Base-by-base conservation (phyloP, 2,888 invertebrate species). In the Catocala nupta region DNA sequence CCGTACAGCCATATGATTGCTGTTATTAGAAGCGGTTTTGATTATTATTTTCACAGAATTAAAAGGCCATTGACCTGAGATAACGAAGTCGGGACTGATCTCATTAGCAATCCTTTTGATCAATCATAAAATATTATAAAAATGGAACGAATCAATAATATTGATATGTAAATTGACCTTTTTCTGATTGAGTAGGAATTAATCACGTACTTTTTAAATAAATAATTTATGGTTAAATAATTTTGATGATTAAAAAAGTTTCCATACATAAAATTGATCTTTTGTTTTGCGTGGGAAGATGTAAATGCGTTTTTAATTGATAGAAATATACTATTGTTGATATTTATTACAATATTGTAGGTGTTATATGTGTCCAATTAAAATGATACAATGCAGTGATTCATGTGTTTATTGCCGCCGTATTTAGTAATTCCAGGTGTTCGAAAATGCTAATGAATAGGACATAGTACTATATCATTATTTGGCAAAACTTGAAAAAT, bases 301-400 rank as follows among this genome's bases (percentile, higher is more conserved):
- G n/a, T 50, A 34, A 34, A 50, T 50, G 34, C 49, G 49, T 25
- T 50, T 50, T 34, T 50, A 50, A 48, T 48, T 16, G 8, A 50
- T 50, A 34, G 34, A n/a, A 25, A 34, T 34, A 45, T 34, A 45
- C 12, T 12, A 9, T 7, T 1, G 13, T 25, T 9, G 12, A 48
- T 48, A 25, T 25, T 25, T 48, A 25, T 47, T 47, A n/a, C 1
- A 7, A 45, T 45, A 12, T 45, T 11, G 44, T 25, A 13, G 33
- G 54, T 44, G 44, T 44, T 33, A n/a, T 44, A n/a, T 25, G 11
- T 10, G 13, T 9, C 25, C 48, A 48, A 48, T 48, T 25, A 48
- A 13, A 10, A 48, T 48, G 48, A 48, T 7, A 25, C 25, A 48
- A 48, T 13, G 25, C 5, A 13, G 5, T 48, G 48, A 48, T 9